These are phyloP conservation scores for Ploceus nigricollis DNA, from an alignment of 2,113 vertebrate species.

Conservation along the genomic window DNA sequence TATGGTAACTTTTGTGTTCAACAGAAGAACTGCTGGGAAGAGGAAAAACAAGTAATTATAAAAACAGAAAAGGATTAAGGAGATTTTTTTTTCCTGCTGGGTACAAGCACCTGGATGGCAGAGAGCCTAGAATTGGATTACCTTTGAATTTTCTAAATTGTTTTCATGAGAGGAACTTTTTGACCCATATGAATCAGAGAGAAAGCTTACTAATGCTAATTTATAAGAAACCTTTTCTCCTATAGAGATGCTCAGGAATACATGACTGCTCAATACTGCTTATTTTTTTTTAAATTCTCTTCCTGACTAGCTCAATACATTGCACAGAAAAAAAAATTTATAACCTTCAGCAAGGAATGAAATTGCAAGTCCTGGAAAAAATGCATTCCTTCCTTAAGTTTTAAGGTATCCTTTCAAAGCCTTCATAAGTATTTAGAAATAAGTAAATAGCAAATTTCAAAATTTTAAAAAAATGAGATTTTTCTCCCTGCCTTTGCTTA, in stretches of 20 bases:
- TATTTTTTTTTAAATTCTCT: not conserved
- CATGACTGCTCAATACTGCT: not conserved
- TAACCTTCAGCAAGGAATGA: not conserved
- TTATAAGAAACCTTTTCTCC: not conserved
- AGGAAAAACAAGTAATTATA: slow-evolving; percentile 46
- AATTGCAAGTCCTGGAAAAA: not conserved
- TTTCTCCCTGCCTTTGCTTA: not conserved
- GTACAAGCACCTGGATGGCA: slow-evolving; percentile 60
- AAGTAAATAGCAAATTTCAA: not conserved
- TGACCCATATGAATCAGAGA: slow-evolving; percentile 18
- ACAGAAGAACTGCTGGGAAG: not conserved
- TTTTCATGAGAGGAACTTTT: slow-evolving; percentile 17
- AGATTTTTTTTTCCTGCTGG: slow-evolving; percentile 11
- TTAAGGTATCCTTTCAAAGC: not conserved
- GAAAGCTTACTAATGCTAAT: slow-evolving; percentile 6
- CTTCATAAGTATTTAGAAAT: not conserved
- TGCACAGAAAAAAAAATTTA: not conserved
- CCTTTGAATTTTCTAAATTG: slow-evolving; percentile 45
- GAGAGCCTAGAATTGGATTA: slow-evolving; percentile 54
- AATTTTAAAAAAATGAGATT: not conserved
- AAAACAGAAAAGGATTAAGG: slow-evolving; percentile 54
- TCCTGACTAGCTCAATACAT: not conserved
- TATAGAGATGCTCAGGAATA: not conserved
- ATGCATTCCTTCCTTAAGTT: not conserved
- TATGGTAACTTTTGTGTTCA: not conserved